Evolutionary conservation across 2,797 vertebrate genomes (phyloP).

Genomic region (Chromobotia macracanthus): DNA sequence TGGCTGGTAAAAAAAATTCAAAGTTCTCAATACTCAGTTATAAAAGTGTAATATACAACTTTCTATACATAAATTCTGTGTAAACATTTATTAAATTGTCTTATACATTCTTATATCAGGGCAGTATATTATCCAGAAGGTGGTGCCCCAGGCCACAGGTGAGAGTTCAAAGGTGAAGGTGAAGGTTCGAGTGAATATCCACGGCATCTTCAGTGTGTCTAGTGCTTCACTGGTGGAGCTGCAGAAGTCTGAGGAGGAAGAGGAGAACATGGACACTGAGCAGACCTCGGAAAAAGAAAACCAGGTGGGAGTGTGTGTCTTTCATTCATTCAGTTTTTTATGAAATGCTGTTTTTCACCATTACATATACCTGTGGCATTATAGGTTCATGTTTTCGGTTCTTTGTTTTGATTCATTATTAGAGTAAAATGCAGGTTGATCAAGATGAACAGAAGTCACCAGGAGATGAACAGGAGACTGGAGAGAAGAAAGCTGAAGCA

Average conservation of each 20-base stretch:
- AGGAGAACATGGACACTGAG: conserved; percentile 95
- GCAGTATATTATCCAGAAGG: conserved; percentile 92
- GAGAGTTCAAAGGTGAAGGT: conserved; percentile 96
- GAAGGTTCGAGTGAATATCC: conserved; percentile 93
- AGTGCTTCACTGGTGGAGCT: conserved; percentile 92
- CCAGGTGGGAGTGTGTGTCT: conserved; percentile 76
- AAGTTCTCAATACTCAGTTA: no score
- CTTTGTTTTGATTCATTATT: conserved; percentile 10
- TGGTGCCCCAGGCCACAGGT: conserved; percentile 91
- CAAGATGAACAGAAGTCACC: conserved; percentile 86
- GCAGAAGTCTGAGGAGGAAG: conserved; percentile 87
- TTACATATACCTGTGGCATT: background rate
- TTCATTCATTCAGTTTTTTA: no score
- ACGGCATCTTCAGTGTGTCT: conserved; percentile 95
- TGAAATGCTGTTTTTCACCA: background rate
- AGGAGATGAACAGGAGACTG: conserved; percentile 75
- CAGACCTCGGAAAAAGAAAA: conserved; percentile 85
- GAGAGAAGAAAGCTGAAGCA: conserved; percentile 87
- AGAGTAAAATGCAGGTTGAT: conserved; percentile 96
- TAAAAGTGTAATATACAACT: no score
- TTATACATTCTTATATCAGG: conserved; percentile 70
- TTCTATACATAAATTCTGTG: background rate
- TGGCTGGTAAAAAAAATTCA: no score
- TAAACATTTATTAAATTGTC: background rate
- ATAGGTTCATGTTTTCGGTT: background rate